phyloP scores from a whole-genome alignment of 2,888 invertebrate genomes.

The Philhelius pedissequus region DNA sequence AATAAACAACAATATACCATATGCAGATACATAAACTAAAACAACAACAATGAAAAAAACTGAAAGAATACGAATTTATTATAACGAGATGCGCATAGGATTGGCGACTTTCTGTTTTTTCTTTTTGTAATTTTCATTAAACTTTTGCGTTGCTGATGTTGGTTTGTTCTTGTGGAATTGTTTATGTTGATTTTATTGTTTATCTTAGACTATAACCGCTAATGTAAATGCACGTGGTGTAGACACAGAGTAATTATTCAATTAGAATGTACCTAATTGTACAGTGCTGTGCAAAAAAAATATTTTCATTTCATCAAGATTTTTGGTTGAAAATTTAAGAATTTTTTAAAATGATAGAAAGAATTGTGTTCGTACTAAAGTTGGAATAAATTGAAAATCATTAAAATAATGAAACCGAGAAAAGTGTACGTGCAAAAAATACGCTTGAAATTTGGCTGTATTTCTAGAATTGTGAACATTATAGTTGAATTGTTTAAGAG shows the following conservation, averaged over 20 bases:
- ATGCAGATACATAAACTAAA: background rate
- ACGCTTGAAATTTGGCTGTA: no score
- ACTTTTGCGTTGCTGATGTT: background rate
- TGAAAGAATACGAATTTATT: slow-evolving; percentile 20
- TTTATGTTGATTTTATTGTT: slow-evolving; percentile 30
- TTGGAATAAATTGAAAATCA: no score
- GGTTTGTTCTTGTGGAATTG: background rate
- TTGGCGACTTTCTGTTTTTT: background rate
- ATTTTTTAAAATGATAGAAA: no score
- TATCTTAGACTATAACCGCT: slow-evolving; percentile 5
- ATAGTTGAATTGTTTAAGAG: no score
- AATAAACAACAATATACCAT: slow-evolving; percentile 34
- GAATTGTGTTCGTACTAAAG: no score
- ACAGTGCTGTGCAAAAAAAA: background rate
- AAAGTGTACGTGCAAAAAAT: no score
- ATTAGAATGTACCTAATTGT: background rate
- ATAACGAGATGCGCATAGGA: slow-evolving; percentile 33
- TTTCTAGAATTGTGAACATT: no score
- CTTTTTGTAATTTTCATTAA: background rate
- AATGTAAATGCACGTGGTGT: slow-evolving; percentile 6
- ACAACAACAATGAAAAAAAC: slow-evolving; percentile 9
- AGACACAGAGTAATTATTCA: background rate
- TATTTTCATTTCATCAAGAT: no score
- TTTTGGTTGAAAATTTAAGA: no score
- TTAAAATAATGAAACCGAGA: no score